Evolutionary conservation across 2,113 vertebrate genomes (phyloP), one percentile per base, ranked within the genome.

Genomic region (Noturus placidus): DNA sequence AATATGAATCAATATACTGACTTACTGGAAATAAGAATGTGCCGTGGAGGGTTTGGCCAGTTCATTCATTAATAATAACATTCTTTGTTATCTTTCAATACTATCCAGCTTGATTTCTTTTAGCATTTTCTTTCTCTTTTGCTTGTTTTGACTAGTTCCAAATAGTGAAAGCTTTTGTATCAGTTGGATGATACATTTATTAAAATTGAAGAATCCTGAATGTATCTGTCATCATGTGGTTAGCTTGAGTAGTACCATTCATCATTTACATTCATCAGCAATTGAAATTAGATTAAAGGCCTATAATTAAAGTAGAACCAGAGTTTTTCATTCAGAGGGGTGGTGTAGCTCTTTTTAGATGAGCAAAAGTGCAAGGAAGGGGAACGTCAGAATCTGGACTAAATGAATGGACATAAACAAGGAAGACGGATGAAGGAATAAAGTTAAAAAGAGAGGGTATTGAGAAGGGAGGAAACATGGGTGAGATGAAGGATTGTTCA

Each of bases 131-230:
- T 84, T 63, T 83, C 78, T 67, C 22, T 46, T 38, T 46, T 83
- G 46, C 54, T 77, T 84, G 77, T 86, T 89, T 88, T 87, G 67
- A 89, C 77, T 83, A 76, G 33, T 77, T 65, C 50, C n/a, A 83
- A 46, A 67, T 50, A 83, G 86, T 69, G 27, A 85, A 84, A 50
- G 89, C 35, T 57, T 84, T 56, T 79, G 52, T 72, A 85, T 88
- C 86, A 87, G 77, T 69, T 54, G 38, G 80, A 91, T 91, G 91
- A 91, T 88, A 89, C 76, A 91, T 89, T 22, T 8, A 35, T 61
- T 59, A 88, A 88, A 87, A 91, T 30, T 74, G 56, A 74, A 50
- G 69, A 9, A 67, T 69, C 42, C 38, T 69, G 30, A 67, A 30
- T 20, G 35, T 76, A 27, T 80, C 69, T 89, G 74, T 72, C 63